These are phyloP conservation scores for Anticlea derivata DNA, from an alignment of 2,888 invertebrate species.

Conservation along the genomic window DNA sequence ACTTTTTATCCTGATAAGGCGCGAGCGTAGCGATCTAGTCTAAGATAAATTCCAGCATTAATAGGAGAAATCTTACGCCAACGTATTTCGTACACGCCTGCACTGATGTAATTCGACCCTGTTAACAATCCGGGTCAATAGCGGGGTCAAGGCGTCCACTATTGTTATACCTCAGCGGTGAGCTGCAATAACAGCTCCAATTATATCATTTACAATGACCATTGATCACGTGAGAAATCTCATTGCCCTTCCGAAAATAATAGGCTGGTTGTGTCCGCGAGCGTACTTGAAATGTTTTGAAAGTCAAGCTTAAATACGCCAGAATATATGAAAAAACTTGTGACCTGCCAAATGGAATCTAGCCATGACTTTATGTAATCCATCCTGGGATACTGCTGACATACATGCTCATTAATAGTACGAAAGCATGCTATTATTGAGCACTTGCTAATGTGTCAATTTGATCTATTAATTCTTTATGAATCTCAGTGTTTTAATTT, in stretches of 20 bases:
- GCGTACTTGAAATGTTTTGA: conserved; percentile 8
- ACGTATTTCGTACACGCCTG: conserved; percentile 39
- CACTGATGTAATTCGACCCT: conserved; percentile 55
- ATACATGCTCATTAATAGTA: too few relatives aligned
- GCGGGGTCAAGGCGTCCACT: conserved; percentile 56
- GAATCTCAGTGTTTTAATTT: too few relatives aligned
- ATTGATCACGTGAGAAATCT: conserved; percentile 9
- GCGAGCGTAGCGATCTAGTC: too few relatives aligned
- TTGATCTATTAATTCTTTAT: too few relatives aligned
- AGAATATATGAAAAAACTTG: neutral
- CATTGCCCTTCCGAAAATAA: neutral
- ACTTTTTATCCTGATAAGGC: too few relatives aligned
- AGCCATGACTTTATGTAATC: conserved; percentile 10
- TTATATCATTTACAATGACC: conserved; percentile 30
- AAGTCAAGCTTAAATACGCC: neutral
- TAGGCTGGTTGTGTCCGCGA: neutral
- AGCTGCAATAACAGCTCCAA: conserved; percentile 30
- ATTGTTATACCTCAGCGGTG: conserved; percentile 41
- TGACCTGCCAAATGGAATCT: conserved; percentile 21
- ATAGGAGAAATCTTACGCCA: conserved; percentile 25
- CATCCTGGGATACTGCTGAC: too few relatives aligned
- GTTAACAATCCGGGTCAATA: conserved; percentile 55
- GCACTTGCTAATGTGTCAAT: too few relatives aligned
- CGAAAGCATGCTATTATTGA: too few relatives aligned
- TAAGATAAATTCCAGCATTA: conserved; percentile 11